Evolutionary conservation across 2,797 vertebrate genomes (phyloP).

Genomic region (Muscicapa striata): DNA sequence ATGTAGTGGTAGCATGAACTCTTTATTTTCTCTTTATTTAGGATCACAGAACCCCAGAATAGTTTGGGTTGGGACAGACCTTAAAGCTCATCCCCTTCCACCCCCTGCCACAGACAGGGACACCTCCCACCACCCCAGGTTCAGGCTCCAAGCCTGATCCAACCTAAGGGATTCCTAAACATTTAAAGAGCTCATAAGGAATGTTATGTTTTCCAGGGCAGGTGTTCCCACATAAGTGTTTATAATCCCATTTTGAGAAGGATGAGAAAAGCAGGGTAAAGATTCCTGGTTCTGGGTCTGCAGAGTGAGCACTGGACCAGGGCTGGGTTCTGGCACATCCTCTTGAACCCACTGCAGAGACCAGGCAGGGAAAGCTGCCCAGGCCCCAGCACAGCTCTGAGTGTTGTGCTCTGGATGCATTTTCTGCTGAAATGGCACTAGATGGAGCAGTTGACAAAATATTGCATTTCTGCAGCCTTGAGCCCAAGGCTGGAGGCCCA

Average conservation of each 20-base stretch:
- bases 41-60: not conserved
- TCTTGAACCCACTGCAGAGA: fast-evolving
- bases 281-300: not conserved
- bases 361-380: not conserved
- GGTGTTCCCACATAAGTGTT: not conserved
- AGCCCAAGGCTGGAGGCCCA: not conserved
- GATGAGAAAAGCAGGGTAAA: not conserved
- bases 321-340: not conserved
- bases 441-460: constrained; percentile 70
- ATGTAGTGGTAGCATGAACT: fast-evolving
- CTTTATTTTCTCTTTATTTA: not conserved
- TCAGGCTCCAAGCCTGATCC: not conserved
- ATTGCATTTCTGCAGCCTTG: constrained; percentile 3
- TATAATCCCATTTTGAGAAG: not conserved
- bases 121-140: not conserved
- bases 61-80: not conserved
- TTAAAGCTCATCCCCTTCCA: not conserved
- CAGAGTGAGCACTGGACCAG: not conserved
- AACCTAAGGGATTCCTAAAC: not conserved
- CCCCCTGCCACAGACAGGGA: not conserved
- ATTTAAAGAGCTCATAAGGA: not conserved
- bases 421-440: constrained; percentile 58
- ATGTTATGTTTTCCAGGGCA: not conserved
- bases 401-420: not conserved
- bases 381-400: fast-evolving